Base-by-base conservation (phyloP, 1,140 invertebrate species). In the Anthonomus grandis region DNA sequence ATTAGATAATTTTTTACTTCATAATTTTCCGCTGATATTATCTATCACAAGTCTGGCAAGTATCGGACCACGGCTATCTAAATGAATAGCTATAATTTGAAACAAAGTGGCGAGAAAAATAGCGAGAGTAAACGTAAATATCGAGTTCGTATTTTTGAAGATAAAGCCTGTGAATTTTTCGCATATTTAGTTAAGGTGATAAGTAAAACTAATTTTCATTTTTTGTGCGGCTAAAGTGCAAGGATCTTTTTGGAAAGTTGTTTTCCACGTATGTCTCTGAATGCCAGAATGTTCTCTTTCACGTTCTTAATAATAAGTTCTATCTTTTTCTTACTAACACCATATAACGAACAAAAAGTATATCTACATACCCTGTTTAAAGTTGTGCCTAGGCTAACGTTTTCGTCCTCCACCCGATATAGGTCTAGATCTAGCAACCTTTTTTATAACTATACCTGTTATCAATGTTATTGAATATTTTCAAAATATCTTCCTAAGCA, bases 161-260 rank as follows among this genome's bases (percentile, higher is more conserved):
- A 44, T 57, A 50, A 24, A 57, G 34, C 22, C 38, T 42, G 44
- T 51, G 39, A 15, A 57, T 50, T 36, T 49, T 49, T 34, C 41
- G 17, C 36, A 57, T 57, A 42, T 57, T 57, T 25, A 57, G 47
- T 42, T 57, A 38, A 41, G 55, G 46, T 27, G 55, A 57, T 25
- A 57, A 50, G 39, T 57, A 57, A 57, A 42, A 50, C 38, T 50
- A 42, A 46, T 44, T 57, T 41, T 44, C 38, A 57, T 57, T 57
- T 42, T 57, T 57, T 37, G 25, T 44, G 21, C 55, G 34, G 38
- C 46, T 57, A 45, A 49, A 57, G 23, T 57, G 46, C 21, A 39
- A 57, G 37, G 21, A 18, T 50, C 45, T 34, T 31, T 36, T 42
- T 51, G 38, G 55, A 58, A 58, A 51, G 31, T n/a, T n/a, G n/a